A percentile compares a stretch with the other conserved stretches of the same genome.
These are phyloP conservation scores for Triplophysa dalaica DNA, from an alignment of 2,113 vertebrate species.

Conservation along the genomic window DNA sequence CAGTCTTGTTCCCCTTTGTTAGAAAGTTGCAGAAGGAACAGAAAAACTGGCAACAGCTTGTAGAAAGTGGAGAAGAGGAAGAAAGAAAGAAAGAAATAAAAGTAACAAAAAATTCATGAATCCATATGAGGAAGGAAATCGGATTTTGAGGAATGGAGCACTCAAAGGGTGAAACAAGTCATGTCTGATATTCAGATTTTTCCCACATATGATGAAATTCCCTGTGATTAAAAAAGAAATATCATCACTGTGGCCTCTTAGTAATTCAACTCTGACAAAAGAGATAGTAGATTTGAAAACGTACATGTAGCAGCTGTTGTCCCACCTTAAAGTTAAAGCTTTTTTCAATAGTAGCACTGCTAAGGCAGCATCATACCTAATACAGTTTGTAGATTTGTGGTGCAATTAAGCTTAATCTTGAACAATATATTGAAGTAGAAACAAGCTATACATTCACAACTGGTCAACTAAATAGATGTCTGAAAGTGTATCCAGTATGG, in stretches of 20 bases:
- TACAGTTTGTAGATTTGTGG: too few species aligned
- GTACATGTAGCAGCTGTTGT: too few species aligned
- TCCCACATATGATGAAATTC: background rate
- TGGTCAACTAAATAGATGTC: too few species aligned
- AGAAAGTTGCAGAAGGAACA: constrained; percentile 83
- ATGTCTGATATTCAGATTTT: constrained; percentile 15
- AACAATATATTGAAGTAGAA: too few species aligned
- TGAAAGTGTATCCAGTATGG: too few species aligned
- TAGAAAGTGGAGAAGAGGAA: constrained; percentile 71
- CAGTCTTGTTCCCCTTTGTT: constrained; percentile 80
- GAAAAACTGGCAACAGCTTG: constrained; percentile 82
- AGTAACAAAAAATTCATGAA: background rate
- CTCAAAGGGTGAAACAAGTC: background rate
- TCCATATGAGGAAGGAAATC: background rate
- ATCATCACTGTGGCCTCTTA: background rate
- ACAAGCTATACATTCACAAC: too few species aligned
- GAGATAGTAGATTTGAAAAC: too few species aligned
- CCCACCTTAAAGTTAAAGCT: too few species aligned
- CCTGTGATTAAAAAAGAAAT: background rate
- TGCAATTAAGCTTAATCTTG: too few species aligned
- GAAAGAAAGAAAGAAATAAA: background rate
- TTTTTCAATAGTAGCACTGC: too few species aligned
- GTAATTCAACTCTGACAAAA: too few species aligned
- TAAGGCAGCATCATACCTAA: too few species aligned
- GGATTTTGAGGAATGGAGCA: background rate